Conservation (phyloP, 2,113 vertebrate genomes). For the Galbula dea region DNA sequence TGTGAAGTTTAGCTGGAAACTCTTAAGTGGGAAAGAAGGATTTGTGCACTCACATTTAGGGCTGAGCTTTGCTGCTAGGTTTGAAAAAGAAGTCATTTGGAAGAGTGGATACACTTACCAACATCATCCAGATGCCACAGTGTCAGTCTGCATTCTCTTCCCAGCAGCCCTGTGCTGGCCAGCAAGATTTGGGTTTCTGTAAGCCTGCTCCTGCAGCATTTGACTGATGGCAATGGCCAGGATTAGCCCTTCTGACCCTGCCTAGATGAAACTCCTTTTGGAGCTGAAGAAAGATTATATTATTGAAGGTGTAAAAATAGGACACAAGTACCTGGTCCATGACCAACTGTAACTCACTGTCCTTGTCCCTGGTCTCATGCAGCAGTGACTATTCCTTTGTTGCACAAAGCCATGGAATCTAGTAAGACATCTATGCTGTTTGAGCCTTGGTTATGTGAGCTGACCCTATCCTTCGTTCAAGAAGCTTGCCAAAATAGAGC, state of each 20-base stretch:
- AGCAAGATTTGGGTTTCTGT: neutral
- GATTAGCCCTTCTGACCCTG: neutral
- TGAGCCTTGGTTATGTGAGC: accelerated
- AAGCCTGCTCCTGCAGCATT: neutral
- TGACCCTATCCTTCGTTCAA: accelerated
- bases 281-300: neutral
- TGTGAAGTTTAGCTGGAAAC: neutral
- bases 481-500: neutral
- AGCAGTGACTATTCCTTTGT: neutral
- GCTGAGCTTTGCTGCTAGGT: neutral
- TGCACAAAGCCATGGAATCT: neutral
- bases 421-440: neutral
- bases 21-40: neutral
- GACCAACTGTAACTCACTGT: accelerated
- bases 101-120: neutral
- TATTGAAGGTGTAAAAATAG: neutral
- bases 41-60: neutral
- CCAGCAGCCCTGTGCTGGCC: neutral
- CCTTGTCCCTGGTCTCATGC: neutral
- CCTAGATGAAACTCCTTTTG: neutral
- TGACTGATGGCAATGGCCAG: neutral
- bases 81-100: neutral
- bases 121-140: neutral
- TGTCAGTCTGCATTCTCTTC: neutral
- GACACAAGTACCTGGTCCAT: neutral